Conservation (phyloP, 2,113 vertebrate genomes). For the Heterochromis multidens region DNA sequence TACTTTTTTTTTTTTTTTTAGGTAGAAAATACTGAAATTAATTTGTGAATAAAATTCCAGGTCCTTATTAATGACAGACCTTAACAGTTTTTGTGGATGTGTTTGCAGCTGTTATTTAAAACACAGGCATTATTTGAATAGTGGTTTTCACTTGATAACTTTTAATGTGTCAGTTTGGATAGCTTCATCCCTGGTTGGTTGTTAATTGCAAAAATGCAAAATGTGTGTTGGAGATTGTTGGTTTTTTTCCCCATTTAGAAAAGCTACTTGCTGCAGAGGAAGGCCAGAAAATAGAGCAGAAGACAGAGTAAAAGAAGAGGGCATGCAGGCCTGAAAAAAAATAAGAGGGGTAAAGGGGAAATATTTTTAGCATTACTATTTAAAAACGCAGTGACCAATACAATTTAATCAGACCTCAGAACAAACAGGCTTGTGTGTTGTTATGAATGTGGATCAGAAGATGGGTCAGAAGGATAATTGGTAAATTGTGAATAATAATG, state of each 20-base stretch:
- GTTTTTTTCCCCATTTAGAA: background rate
- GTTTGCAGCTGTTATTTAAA: background rate
- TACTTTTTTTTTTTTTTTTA: background rate
- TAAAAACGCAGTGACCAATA: conserved; percentile 30
- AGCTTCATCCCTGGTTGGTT: background rate
- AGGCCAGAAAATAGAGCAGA: background rate
- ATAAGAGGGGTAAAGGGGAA: background rate
- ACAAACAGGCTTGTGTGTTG: conserved; percentile 29
- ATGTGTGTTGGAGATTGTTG: background rate
- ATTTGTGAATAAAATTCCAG: background rate
- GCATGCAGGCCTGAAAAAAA: background rate
- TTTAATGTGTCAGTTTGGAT: background rate
- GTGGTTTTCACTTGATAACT: background rate
- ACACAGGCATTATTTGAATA: background rate
- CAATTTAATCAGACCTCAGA: conserved; percentile 44
- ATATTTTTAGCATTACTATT: conserved; percentile 45
- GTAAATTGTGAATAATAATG: conserved; percentile 53
- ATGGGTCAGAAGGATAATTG: conserved; percentile 44
- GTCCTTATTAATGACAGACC: background rate
- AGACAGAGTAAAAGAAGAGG: background rate
- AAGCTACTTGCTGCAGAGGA: background rate
- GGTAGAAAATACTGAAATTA: background rate
- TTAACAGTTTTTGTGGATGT: background rate
- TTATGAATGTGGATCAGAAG: conserved; percentile 21
- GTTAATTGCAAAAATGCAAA: background rate